These are phyloP conservation scores for Rutilus rutilus DNA, from an alignment of 2,113 vertebrate genomes.

Conservation along the genomic window DNA sequence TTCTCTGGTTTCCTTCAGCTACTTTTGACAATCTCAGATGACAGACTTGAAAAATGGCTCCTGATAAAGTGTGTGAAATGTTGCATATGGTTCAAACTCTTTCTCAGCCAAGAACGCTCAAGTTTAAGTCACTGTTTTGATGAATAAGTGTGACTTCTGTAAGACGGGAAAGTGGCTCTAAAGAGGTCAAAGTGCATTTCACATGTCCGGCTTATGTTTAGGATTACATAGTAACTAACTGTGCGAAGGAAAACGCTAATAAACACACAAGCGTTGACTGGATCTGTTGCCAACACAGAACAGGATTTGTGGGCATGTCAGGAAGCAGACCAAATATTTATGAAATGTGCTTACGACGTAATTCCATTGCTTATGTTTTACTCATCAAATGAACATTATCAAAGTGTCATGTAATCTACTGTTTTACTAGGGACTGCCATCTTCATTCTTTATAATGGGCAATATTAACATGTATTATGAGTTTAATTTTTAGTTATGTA, in stretches of 20 bases:
- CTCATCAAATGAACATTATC: conserved; percentile 10
- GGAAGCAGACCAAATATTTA: conserved; percentile 30
- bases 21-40: conserved; percentile 31
- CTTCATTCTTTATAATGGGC: not conserved
- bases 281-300: not conserved
- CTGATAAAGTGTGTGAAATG: conserved; percentile 54
- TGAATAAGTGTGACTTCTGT: not conserved
- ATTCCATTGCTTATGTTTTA: not conserved
- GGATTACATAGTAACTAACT: conserved; percentile 16
- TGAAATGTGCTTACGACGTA: conserved; percentile 25
- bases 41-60: conserved; percentile 36
- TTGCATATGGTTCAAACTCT: conserved; percentile 37
- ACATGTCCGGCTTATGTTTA: conserved; percentile 33
- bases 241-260: conserved; percentile 11
- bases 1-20: conserved; percentile 13
- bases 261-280: conserved; percentile 34
- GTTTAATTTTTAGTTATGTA: too few relatives aligned
- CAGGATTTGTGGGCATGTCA: conserved; percentile 29
- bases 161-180: not conserved
- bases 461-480: not conserved
- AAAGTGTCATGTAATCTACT: conserved; percentile 15
- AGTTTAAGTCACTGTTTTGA: not conserved
- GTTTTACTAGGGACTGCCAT: not conserved
- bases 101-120: not conserved
- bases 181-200: conserved; percentile 48